Base-by-base conservation (phyloP, 92 coral and sea anemone species). In the Siderastrea siderea region DNA sequence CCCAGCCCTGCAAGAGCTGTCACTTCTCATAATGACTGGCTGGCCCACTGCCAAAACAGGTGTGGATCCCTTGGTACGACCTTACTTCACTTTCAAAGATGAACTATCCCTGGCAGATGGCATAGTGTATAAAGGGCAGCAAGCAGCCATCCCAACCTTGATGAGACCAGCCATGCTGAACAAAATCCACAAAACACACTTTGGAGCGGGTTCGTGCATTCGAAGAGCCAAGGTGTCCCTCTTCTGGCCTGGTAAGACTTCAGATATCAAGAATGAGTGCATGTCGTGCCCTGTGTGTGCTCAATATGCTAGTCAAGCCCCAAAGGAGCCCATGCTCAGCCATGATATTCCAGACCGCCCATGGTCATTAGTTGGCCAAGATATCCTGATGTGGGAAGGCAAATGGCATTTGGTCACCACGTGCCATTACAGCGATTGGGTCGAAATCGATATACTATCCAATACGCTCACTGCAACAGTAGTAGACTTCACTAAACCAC, bases 31-130 rank as follows among this genome's bases (percentile, higher is more conserved):
- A 26, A 26, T 0, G 38, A 26, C 38, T 26, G 82, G 82, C 17
- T 87, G 82, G 91, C 91, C 88, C 49, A 61, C 84, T 38, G 80
- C 60, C 83, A 86, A 62, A 77, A 43, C 72, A 54, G 14, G 61
- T 65, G 81, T 86, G 84, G 38, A 44, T 68, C 72, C 63, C 57
- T 75, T 78, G 14, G 72, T 78, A 68, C 73, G 45, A 43, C 84
- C 85, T 55, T 58, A 78, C 69, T 57, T 26, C 71, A 77, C 79
- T 60, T 70, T 78, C 62, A 38, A 51, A 26, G 91, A 89, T 80
- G 88, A 92, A 69, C 70, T 85, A n/a, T 49, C 93, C 1, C 58
- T 78, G 52, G 75, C 74, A 61, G 87, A 87, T 59, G 92, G 90
- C 59, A 84, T 87, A 47, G 71, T 26, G 0, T 26, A 26, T 26